A percentile compares a stretch with the other conserved stretches of the same genome.
These are phyloP conservation scores for Arenicola marina DNA, from an alignment of 2,888 invertebrate species.

Conservation along the genomic window DNA sequence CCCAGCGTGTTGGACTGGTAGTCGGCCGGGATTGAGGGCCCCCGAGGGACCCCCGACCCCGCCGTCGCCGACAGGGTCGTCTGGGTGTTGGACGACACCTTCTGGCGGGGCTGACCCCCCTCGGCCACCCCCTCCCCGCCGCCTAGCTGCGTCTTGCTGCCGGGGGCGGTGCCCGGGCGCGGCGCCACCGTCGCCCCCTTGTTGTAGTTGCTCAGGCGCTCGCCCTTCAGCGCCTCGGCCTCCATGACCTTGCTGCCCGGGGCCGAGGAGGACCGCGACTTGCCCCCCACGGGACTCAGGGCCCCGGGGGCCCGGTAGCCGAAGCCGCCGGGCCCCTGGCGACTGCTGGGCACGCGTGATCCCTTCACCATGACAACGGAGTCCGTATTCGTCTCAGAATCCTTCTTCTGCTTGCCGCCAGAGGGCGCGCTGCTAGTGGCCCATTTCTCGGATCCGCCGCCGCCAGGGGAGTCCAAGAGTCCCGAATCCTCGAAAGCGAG, in stretches of 20 bases:
- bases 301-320: constrained; percentile 41
- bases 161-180: not conserved
- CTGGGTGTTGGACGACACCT: constrained; percentile 75
- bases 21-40: constrained; percentile 22
- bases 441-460: not conserved
- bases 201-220: constrained; percentile 29
- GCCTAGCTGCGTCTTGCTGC: constrained; percentile 16
- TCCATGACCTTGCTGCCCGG: not conserved
- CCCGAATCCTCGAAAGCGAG: constrained; percentile 29
- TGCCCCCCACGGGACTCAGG: constrained; percentile 52
- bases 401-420: constrained; percentile 26
- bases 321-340: constrained; percentile 36
- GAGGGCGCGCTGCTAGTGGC: not conserved
- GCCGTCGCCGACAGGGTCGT: constrained; percentile 66
- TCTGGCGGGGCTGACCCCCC: constrained; percentile 60
- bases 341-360: constrained; percentile 24
- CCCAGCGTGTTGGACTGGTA: constrained; percentile 55
- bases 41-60: not conserved
- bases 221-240: constrained; percentile 14
- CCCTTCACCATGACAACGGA: constrained; percentile 40
- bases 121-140: constrained; percentile 43
- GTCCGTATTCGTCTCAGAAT: constrained; percentile 57
- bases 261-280: constrained; percentile 48
- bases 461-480: constrained; percentile 6
- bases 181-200: not conserved